These are phyloP conservation scores for Meloe dianella DNA, from an alignment of 2,888 invertebrate species.

Conservation along the genomic window DNA sequence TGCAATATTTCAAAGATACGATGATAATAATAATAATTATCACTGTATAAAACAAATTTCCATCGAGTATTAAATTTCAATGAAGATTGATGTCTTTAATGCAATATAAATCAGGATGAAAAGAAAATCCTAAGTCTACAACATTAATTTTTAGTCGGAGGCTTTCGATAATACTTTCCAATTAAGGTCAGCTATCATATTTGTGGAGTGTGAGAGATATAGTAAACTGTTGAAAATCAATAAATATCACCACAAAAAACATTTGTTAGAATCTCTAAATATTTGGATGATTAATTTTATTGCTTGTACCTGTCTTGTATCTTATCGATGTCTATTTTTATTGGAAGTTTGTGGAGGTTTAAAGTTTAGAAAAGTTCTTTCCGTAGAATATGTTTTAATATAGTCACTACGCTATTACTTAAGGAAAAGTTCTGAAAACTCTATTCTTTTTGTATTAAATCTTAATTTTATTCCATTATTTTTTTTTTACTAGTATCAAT, in stretches of 20 bases:
- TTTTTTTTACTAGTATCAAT: not conserved
- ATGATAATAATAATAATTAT: not conserved
- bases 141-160: constrained; percentile 28
- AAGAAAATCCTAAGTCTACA: constrained; percentile 27
- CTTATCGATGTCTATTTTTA: not conserved
- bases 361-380: constrained; percentile 8
- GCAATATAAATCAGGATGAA: not conserved
- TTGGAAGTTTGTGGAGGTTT: constrained; percentile 13
- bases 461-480: not conserved
- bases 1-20: not conserved
- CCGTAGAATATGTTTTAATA: constrained; percentile 2
- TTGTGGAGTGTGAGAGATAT: constrained; percentile 33
- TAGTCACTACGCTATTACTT: constrained; percentile 22
- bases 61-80: constrained; percentile 9
- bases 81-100: constrained; percentile 14
- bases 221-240: constrained; percentile 43
- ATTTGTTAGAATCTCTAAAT: not conserved
- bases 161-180: constrained; percentile 9
- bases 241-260: constrained; percentile 16
- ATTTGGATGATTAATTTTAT: constrained; percentile 4
- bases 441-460: not conserved
- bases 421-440: constrained; percentile 18
- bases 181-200: constrained; percentile 35
- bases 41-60: not conserved
- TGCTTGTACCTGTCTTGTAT: constrained; percentile 4